Conservation (phyloP, 1,140 invertebrate genomes). For the Cepaea nemoralis region DNA sequence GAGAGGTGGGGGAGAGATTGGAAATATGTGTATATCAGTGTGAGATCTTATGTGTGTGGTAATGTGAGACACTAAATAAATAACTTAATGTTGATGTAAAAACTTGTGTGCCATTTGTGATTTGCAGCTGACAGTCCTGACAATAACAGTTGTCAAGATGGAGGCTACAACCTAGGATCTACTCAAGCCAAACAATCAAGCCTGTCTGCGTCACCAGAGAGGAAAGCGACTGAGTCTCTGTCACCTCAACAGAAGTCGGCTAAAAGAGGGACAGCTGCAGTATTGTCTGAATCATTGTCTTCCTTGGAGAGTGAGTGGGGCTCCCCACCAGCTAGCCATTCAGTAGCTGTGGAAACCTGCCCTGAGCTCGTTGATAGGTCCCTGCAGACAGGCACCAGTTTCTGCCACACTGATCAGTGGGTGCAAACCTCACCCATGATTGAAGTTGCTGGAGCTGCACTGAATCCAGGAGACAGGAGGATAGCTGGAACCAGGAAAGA, state of each 20-base stretch:
- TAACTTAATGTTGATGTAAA: too few species aligned
- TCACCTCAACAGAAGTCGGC: neutral
- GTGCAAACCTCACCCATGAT: constrained; percentile 18
- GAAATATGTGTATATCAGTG: too few species aligned
- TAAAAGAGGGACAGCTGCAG: neutral
- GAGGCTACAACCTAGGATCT: constrained; percentile 22
- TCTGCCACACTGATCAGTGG: constrained; percentile 29
- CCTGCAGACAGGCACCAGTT: constrained; percentile 22
- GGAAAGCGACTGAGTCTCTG: neutral
- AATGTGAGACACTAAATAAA: too few species aligned
- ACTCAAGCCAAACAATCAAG: neutral
- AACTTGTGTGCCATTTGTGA: too few species aligned
- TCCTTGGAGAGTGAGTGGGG: constrained; percentile 4
- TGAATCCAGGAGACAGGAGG: neutral
- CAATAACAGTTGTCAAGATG: constrained; percentile 37
- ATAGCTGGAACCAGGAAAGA: neutral
- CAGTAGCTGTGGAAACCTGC: constrained; percentile 8
- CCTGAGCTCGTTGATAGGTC: constrained; percentile 17
- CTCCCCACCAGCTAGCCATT: neutral
- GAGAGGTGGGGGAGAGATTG: too few species aligned
- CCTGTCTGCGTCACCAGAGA: neutral
- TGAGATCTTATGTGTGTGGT: too few species aligned
- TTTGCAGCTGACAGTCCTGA: constrained; percentile 34
- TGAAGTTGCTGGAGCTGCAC: neutral
- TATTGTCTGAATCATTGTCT: neutral